phyloP scores from a whole-genome alignment of 1,140 invertebrate species.

The Sitobion miscanthi region DNA sequence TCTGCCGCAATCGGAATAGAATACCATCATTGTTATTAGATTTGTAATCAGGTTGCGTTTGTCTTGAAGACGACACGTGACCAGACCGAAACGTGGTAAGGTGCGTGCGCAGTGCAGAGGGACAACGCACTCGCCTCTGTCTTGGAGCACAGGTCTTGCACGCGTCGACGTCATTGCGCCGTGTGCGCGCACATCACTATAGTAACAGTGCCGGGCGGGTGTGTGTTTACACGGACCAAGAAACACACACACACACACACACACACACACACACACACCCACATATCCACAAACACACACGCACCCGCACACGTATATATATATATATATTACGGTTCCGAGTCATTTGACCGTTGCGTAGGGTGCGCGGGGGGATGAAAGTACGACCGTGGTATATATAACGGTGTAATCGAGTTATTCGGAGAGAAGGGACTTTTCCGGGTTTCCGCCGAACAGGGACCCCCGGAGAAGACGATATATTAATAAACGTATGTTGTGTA shows the following conservation, averaged over 20 bases:
- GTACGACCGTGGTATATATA: not conserved
- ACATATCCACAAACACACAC: not conserved
- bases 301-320: not conserved
- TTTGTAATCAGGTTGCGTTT: not conserved
- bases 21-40: not conserved
- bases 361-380: not conserved
- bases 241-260: too few species aligned
- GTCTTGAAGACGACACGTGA: not conserved
- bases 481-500: not conserved
- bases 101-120: too few species aligned
- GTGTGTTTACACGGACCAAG: not conserved
- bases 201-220: not conserved
- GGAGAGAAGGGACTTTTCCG: not conserved
- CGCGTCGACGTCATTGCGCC: not conserved
- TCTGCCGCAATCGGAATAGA: not conserved
- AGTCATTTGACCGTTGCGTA: not conserved
- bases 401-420: conserved; percentile 18
- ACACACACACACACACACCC: too few species aligned
- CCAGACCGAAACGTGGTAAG: not conserved
- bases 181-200: not conserved
- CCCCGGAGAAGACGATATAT: conserved; percentile 7
- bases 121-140: not conserved
- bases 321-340: not conserved
- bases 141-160: not conserved
- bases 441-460: not conserved